Percentiles rank a stretch among this genome's conserved stretches.
Conservation (phyloP, 2,888 invertebrate species). For the Sesia apiformis region DNA sequence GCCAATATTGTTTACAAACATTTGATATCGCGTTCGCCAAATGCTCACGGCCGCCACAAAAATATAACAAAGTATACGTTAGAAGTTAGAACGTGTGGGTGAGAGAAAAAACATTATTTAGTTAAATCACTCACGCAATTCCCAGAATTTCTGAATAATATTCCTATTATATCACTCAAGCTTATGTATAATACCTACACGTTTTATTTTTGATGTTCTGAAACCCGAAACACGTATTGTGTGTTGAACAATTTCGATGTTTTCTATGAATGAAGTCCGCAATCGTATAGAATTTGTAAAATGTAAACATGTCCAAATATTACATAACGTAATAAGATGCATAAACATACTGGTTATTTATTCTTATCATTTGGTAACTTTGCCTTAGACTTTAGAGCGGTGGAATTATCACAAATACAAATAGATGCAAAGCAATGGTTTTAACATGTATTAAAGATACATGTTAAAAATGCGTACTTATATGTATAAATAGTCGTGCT, state of each 20-base stretch:
- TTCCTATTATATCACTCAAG: background rate
- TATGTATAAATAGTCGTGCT: too few species aligned
- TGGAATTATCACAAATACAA: too few species aligned
- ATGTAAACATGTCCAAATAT: background rate
- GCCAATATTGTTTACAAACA: constrained; percentile 9
- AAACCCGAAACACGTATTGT: background rate
- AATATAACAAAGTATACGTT: background rate
- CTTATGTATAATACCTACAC: background rate
- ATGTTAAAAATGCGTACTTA: too few species aligned
- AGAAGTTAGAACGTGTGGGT: background rate
- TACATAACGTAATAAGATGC: background rate
- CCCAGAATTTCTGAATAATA: background rate
- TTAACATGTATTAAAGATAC: too few species aligned
- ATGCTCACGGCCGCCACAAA: constrained; percentile 5
- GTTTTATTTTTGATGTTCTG: background rate
- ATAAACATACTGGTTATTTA: background rate
- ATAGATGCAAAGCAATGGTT: too few species aligned
- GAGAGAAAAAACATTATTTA: background rate
- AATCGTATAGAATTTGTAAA: background rate
- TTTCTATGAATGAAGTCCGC: background rate
- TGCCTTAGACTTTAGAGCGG: too few species aligned
- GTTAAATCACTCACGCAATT: background rate
- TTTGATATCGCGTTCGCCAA: constrained; percentile 6
- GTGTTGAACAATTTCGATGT: background rate
- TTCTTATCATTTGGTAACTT: background rate